Evolutionary conservation across 2,113 vertebrate species (phyloP), one percentile per base, ranked within the genome.

Genomic region (Morone saxatilis): DNA sequence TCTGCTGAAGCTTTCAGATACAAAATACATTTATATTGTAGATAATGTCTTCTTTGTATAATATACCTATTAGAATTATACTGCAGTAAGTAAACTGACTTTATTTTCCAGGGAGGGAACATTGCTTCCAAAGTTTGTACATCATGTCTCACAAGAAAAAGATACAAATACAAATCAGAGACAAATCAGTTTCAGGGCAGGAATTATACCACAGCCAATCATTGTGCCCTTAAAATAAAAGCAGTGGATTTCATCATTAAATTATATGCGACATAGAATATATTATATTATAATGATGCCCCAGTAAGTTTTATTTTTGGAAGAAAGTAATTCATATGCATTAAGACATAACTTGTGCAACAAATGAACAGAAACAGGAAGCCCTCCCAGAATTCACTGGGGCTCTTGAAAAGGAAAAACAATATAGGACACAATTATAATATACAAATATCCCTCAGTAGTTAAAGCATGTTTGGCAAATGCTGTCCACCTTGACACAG

Each of bases 1-100:
- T 47, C 51, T 11, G 41, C 69, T 63, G 11, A 53, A 45, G 61
- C 65, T 75, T 65, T 76, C 14, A 81, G 72, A 78, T 41, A 67
- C 3, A 61, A 36, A 69, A 20, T 8, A 51, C 20, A 51, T 80
- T 71, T 79, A 36, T 63, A 61, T 43, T 62, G 38, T 17, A 43
- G 57, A 80, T 86, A 79, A 71, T 51, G 69, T 67, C 20, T 7
- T 67, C 25, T 60, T 69, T 48, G 4, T 67, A 14, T 72, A 75
- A 57, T 72, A 50, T 22, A 69, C 36, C 47, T 20, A 31, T 66
- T 77, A 78, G 8, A 19, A 50, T 6, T 70, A 7, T 36, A 73
- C 16, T 59, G 65, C 36, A 62, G 51, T 41, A 22, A 41, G 59
- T 68, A 40, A 31, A 78, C 7, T 41, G 17, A 70, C 41, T 7